Conservation (phyloP, 2,113 vertebrate genomes). For the Leptocoma aspasia region DNA sequence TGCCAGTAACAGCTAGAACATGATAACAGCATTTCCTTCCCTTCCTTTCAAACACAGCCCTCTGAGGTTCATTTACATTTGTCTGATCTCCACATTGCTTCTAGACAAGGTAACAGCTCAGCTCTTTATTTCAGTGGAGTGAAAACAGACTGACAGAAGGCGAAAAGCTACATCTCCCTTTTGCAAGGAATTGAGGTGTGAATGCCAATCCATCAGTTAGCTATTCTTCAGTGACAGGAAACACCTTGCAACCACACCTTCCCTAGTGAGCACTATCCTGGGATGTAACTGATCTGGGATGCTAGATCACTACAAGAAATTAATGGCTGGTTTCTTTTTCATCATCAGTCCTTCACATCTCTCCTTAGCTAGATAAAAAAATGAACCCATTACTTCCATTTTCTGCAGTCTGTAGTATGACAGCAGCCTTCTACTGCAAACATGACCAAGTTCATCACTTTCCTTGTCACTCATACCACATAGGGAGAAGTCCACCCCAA, state of each 20-base stretch:
- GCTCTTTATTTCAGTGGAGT: not conserved
- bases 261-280: not conserved
- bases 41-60: not conserved
- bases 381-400: not conserved
- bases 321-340: not conserved
- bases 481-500: not conserved
- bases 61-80: not conserved
- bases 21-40: not conserved
- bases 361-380: not conserved
- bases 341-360: not conserved
- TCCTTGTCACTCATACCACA: not conserved
- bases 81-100: not conserved
- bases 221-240: not conserved
- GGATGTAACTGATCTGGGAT: not conserved
- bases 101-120: not conserved
- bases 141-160: not conserved
- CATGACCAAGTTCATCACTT: not conserved
- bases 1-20: not conserved
- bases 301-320: not conserved
- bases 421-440: not conserved
- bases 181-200: not conserved
- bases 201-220: not conserved
- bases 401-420: not conserved
- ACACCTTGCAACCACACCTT: accelerated
- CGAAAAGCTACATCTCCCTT: not conserved